These are phyloP conservation scores for Pristionchus arcanus DNA, from an alignment of 2,888 invertebrate species.

Conservation along the genomic window DNA sequence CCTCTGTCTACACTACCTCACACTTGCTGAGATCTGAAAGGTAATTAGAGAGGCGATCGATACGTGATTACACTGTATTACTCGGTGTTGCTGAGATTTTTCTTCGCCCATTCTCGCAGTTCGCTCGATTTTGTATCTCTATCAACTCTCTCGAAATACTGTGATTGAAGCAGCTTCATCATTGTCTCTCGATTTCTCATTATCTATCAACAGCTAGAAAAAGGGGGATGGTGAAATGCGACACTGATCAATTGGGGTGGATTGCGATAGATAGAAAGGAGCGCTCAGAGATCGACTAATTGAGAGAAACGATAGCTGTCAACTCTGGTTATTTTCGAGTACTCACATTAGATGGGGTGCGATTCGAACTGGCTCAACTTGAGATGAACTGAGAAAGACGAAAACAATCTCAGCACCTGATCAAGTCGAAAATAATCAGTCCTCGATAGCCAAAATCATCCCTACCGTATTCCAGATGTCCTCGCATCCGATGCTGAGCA, in stretches of 20 bases:
- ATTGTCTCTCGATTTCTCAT: too few relatives aligned
- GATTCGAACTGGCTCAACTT: too few relatives aligned
- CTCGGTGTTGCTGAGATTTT: background rate
- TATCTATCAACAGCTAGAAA: too few relatives aligned
- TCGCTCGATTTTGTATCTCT: background rate
- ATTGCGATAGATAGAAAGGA: background rate
- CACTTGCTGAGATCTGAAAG: slow-evolving; percentile 19
- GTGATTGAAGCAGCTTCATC: too few relatives aligned
- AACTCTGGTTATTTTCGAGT: background rate
- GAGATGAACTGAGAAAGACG: background rate
- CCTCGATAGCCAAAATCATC: background rate
- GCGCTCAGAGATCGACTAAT: slow-evolving; percentile 17
- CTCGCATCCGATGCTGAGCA: slow-evolving; percentile 34
- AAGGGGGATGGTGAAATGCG: background rate
- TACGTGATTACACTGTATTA: background rate
- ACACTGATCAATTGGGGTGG: background rate
- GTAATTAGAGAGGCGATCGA: background rate
- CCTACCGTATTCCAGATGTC: slow-evolving; percentile 39
- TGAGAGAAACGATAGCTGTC: background rate
- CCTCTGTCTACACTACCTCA: slow-evolving; percentile 12
- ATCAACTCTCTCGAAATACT: background rate
- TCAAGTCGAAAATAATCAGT: background rate
- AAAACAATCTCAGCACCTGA: background rate
- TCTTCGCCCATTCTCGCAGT: background rate
- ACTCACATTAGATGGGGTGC: too few relatives aligned